Conservation (phyloP, 2,113 vertebrate genomes). For the Sinocyclocheilus anshuiensis region DNA sequence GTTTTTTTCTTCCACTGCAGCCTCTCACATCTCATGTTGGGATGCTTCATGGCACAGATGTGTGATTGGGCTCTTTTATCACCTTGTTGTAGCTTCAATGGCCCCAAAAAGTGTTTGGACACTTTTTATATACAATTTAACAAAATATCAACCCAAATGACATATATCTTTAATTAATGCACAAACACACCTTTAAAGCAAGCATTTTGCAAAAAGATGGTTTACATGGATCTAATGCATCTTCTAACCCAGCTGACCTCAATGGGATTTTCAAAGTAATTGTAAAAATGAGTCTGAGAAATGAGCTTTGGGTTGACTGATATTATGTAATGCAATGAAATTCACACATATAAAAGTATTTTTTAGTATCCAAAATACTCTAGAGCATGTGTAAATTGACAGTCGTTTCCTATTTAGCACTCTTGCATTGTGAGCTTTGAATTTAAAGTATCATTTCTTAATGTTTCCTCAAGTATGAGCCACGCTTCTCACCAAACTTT, state of each 20-base stretch:
- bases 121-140: too few species aligned
- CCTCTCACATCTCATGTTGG: background rate
- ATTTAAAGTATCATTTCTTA: background rate
- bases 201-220: background rate
- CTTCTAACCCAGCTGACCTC: too few species aligned
- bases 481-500: conserved; percentile 9
- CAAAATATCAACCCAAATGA: too few species aligned
- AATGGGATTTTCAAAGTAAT: too few species aligned
- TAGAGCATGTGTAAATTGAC: background rate
- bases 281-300: background rate
- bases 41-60: background rate
- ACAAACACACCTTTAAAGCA: background rate
- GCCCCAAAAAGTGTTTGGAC: background rate
- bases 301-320: background rate
- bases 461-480: conserved; percentile 1
- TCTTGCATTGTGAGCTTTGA: background rate
- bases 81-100: background rate
- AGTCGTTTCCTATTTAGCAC: background rate
- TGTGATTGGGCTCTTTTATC: conserved; percentile 1
- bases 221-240: background rate
- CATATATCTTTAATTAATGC: too few species aligned
- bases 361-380: background rate
- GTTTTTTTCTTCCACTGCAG: background rate
- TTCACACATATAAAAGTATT: background rate
- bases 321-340: background rate